Conservation (phyloP, 1,140 invertebrate genomes). For the Venustaconcha ellipsiformis region DNA sequence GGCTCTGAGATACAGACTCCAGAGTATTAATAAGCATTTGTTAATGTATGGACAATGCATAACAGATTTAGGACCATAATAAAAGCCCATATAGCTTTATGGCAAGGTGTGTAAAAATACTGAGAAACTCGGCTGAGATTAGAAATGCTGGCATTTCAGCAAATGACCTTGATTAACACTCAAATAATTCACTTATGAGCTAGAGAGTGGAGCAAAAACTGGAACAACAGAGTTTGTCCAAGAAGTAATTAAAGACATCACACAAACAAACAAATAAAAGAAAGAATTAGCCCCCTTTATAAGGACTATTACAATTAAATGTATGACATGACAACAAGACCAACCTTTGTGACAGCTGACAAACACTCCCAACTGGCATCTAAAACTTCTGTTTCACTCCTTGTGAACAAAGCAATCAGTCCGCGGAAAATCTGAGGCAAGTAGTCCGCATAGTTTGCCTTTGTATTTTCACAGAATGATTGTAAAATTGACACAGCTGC, state of each 20-base stretch:
- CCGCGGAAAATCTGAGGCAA: constrained; percentile 89
- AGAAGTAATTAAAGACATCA: neutral
- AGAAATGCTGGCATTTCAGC: too few species aligned
- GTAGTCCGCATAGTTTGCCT: constrained; percentile 84
- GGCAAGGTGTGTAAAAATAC: too few species aligned
- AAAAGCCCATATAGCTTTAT: too few species aligned
- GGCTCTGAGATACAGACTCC: too few species aligned
- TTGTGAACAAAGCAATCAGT: constrained; percentile 87
- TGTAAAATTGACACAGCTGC: constrained; percentile 88
- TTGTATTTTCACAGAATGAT: constrained; percentile 89
- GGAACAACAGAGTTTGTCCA: neutral
- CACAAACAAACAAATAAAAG: neutral
- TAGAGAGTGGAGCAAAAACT: neutral
- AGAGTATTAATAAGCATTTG: too few species aligned
- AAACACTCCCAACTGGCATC: constrained; percentile 91
- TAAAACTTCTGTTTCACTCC: constrained; percentile 84
- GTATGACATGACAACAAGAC: neutral
- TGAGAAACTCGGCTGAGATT: too few species aligned
- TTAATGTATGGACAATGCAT: too few species aligned
- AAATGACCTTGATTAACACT: too few species aligned
- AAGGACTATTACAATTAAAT: too few species aligned
- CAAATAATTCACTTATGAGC: neutral
- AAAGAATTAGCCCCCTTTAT: neutral
- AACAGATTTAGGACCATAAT: too few species aligned
- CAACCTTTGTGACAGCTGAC: constrained; percentile 87